Conservation (phyloP, 2,888 invertebrate species). For the Meloe dianella region DNA sequence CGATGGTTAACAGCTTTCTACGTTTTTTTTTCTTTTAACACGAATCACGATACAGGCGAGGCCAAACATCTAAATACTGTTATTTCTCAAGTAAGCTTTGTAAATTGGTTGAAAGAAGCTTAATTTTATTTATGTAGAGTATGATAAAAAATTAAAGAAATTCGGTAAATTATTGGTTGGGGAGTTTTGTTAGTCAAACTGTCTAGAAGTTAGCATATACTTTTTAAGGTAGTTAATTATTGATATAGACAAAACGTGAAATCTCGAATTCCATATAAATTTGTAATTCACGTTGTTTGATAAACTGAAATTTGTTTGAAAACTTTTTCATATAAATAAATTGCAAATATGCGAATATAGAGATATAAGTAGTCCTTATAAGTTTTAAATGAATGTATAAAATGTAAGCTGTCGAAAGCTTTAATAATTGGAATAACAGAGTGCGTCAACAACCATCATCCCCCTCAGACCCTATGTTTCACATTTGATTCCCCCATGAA, state of each 20-base stretch:
- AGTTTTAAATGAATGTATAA: background rate
- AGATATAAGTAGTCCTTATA: background rate
- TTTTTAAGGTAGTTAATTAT: background rate
- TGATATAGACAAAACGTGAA: background rate
- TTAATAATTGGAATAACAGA: conserved; percentile 28
- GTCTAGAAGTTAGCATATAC: background rate
- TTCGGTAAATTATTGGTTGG: background rate
- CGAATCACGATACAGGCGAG: background rate
- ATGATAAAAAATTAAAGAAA: background rate
- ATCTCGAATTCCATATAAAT: background rate
- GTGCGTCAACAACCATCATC: conserved; percentile 27
- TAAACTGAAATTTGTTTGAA: background rate
- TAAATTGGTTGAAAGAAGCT: background rate
- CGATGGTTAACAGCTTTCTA: background rate
- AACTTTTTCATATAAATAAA: background rate
- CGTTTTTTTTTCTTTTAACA: background rate
- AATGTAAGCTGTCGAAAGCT: conserved; percentile 6
- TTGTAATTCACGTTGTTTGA: background rate
- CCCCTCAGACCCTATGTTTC: conserved; percentile 18
- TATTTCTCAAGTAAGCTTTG: background rate
- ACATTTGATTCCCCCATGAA: conserved; percentile 24
- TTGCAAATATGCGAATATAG: background rate
- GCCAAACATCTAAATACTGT: background rate
- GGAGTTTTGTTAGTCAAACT: background rate
- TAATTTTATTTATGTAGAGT: background rate